Percentiles rank a stretch among this genome's conserved stretches.
Conservation (phyloP, 1,140 invertebrate genomes). For the Polypedilum vanderplanki region DNA sequence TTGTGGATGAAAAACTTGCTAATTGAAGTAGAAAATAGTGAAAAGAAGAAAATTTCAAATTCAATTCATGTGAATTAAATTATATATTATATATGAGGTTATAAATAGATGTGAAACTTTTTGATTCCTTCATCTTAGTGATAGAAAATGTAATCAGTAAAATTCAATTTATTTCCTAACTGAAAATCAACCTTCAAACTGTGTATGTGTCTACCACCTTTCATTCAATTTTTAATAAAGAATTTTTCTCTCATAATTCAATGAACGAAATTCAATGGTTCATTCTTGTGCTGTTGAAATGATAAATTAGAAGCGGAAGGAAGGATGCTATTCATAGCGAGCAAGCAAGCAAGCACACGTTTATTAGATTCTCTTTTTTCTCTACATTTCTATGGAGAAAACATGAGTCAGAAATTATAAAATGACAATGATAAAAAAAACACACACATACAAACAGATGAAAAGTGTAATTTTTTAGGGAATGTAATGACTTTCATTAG, state of each 20-base stretch:
- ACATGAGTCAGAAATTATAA: background rate
- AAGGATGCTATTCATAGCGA: constrained; percentile 26
- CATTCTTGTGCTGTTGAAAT: constrained; percentile 1
- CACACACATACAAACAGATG: background rate
- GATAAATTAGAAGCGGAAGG: constrained; percentile 24
- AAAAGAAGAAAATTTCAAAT: background rate
- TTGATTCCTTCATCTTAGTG: background rate
- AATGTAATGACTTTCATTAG: no score
- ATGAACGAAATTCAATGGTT: background rate
- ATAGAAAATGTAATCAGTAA: background rate
- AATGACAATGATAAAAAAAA: constrained; percentile 14
- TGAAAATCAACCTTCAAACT: background rate
- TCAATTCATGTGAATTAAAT: no score
- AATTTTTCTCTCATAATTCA: background rate
- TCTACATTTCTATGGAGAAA: no score
- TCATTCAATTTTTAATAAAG: background rate
- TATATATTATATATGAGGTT: no score
- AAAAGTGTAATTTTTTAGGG: background rate
- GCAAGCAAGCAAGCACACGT: background rate
- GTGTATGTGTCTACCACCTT: background rate
- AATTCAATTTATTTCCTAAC: background rate
- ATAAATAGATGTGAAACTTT: background rate
- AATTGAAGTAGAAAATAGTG: background rate
- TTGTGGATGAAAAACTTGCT: constrained; percentile 1
- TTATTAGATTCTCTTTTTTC: no score